Base-by-base conservation (phyloP, 2,113 vertebrate species). In the Protomyctophum bolini region DNA sequence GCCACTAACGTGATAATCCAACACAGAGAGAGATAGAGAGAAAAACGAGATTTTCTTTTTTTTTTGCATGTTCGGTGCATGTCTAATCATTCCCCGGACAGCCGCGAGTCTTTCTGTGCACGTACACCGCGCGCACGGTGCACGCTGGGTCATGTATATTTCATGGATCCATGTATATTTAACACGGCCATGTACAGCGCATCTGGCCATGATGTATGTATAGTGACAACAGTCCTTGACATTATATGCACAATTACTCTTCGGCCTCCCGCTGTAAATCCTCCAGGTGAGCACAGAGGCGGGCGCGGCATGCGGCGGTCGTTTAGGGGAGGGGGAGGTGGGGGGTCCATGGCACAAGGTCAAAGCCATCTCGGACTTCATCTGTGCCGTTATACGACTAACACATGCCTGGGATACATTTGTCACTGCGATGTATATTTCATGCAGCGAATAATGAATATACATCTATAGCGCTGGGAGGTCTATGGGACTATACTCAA, bases 141-240 rank as follows among this genome's bases (percentile, higher is more conserved):
- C 21, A 21, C 21, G n/a, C 41, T 48, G 21, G 57, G 73, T 65
- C 83, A 86, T 90, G 81, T 86, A 83, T 86, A 85, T 90, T 90
- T 91, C 86, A 88, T 88, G 62, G 74, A 60, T 47, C 60, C 83
- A 88, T 91, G 86, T 88, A 91, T 88, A 83, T 87, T 88, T 83
- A 89, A 89, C 81, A 75, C 29, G 61, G 75, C 70, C 67, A 75
- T 76, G 66, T 85, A 82, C 75, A 83, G 75, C 85, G 85, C 82
- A 86, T 86, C 82, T 84, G 70, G 77, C 56, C 63, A 85, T 88
- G 88, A 90, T 91, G 68, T 77, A 88, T 90, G 77, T 75, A 82
- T 79, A 58, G 81, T 89, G 81, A 88, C 89, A 89, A 87, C 86
- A 87, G 84, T 81, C 82, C 87, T 83, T 85, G 87, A 88, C 85